Evolutionary conservation across 2,888 invertebrate species (phyloP).

Genomic region (Heteromurus nitidus): DNA sequence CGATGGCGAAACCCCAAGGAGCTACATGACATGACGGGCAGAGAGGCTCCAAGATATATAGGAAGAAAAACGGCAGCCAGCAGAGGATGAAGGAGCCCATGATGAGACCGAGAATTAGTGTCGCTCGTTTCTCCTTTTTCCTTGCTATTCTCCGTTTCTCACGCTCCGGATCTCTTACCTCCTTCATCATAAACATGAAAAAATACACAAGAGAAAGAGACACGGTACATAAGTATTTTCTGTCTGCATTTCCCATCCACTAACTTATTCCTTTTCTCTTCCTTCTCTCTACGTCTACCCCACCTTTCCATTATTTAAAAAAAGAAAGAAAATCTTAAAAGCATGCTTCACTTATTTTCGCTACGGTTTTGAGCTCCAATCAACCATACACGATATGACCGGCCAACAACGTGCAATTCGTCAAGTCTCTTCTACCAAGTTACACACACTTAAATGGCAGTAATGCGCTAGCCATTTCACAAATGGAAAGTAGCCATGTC

Average conservation of each 20-base stretch:
- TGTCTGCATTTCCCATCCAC: too few species aligned
- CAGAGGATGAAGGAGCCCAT: conserved; percentile 99
- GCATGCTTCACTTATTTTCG: conserved; percentile 47
- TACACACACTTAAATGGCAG: neutral
- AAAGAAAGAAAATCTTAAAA: conserved; percentile 4
- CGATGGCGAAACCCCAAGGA: conserved; percentile 89
- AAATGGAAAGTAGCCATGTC: too few species aligned
- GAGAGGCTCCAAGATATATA: conserved; percentile 90
- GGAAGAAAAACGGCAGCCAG: conserved; percentile 97
- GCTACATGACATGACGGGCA: conserved; percentile 86
- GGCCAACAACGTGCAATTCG: conserved; percentile 63
- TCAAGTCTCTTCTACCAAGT: conserved; percentile 47
- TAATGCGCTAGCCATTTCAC: too few species aligned
- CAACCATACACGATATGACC: conserved; percentile 48
- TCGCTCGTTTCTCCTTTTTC: conserved; percentile 97
- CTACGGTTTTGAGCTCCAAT: conserved; percentile 63
- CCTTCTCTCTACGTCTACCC: too few species aligned
- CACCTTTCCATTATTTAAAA: neutral
- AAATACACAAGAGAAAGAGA: conserved; percentile 24
- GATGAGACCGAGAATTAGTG: conserved; percentile 95
- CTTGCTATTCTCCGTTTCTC: conserved; percentile 94
- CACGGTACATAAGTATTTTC: neutral
- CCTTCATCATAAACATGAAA: conserved; percentile 58
- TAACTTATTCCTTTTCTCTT: too few species aligned
- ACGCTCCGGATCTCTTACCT: conserved; percentile 87